Conservation (phyloP, 2,113 vertebrate genomes). For the Erpornis zantholeuca region DNA sequence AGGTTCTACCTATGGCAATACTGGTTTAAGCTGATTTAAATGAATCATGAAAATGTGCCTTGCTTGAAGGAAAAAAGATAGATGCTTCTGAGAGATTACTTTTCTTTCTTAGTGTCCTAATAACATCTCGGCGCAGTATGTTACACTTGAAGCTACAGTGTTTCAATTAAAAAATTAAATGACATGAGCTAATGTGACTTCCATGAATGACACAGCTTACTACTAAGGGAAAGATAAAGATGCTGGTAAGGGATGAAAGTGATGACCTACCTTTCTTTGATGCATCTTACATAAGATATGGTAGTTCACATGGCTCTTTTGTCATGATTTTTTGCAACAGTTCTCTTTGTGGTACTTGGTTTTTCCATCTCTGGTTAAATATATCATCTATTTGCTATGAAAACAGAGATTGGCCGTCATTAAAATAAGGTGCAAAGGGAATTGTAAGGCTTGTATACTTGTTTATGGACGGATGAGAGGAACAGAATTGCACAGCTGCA, state of each 20-base stretch:
- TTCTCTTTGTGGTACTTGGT: neutral
- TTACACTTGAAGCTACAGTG: neutral
- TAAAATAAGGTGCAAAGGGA: neutral
- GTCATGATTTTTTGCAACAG: neutral
- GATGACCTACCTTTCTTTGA: neutral
- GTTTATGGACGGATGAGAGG: neutral
- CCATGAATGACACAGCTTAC: neutral
- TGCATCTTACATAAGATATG: neutral
- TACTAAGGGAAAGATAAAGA: neutral
- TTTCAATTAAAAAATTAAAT: neutral
- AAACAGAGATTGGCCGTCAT: neutral
- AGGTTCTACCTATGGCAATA: neutral
- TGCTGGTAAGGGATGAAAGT: neutral
- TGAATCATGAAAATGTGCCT: neutral
- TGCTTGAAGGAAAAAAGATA: neutral
- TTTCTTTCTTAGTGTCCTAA: neutral
- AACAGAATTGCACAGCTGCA: conserved; percentile 4
- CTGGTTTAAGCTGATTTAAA: neutral
- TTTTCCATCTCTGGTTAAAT: neutral
- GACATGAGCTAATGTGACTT: neutral
- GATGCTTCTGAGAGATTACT: neutral
- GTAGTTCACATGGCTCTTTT: neutral
- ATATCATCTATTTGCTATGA: neutral
- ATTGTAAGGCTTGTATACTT: neutral
- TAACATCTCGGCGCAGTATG: neutral